Conservation (phyloP, 2,888 invertebrate genomes). For the Heliconius ethilla region DNA sequence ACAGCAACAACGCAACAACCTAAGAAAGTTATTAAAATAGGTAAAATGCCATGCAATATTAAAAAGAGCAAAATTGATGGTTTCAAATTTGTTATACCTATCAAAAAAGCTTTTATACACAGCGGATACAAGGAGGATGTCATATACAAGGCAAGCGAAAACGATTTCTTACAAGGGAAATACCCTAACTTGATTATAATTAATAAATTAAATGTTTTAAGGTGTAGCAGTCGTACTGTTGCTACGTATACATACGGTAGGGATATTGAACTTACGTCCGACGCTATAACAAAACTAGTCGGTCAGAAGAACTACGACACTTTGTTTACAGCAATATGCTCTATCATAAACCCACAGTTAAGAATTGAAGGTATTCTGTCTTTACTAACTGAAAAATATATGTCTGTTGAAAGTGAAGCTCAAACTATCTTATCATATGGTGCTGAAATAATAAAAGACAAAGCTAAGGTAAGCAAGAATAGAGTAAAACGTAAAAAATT, state of each 20-base stretch:
- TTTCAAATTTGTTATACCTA: slow-evolving; percentile 9
- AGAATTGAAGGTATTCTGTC: slow-evolving; percentile 63
- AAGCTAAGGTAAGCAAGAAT: slow-evolving; percentile 41
- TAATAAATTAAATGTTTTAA: slow-evolving; percentile 53
- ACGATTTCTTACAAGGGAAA: slow-evolving; percentile 59
- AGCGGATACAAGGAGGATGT: slow-evolving; percentile 52
- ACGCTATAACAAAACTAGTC: slow-evolving; percentile 58
- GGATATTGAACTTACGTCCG: slow-evolving; percentile 58
- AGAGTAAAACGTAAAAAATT: slow-evolving; percentile 49
- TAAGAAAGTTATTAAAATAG: slow-evolving; percentile 14
- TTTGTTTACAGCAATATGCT: slow-evolving; percentile 62
- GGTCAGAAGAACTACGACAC: slow-evolving; percentile 67
- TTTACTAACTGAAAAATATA: slow-evolving; percentile 50
- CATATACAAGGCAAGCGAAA: slow-evolving; percentile 54
- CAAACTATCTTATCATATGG: slow-evolving; percentile 58
- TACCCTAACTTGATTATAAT: slow-evolving; percentile 55
- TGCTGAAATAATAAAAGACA: slow-evolving; percentile 44
- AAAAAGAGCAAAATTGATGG: slow-evolving; percentile 43
- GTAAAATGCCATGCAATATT: slow-evolving; percentile 36
- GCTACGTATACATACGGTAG: slow-evolving; percentile 53
- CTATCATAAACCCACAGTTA: slow-evolving; percentile 62
- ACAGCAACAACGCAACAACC: background rate
- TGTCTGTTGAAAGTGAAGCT: slow-evolving; percentile 13
- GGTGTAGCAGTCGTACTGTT: slow-evolving; percentile 56
- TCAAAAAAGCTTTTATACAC: slow-evolving; percentile 24